A percentile compares a stretch with the other conserved stretches of the same genome.
These are phyloP conservation scores for Xerus inauris DNA, from an alignment of 2,113 vertebrate species.

Conservation along the genomic window DNA sequence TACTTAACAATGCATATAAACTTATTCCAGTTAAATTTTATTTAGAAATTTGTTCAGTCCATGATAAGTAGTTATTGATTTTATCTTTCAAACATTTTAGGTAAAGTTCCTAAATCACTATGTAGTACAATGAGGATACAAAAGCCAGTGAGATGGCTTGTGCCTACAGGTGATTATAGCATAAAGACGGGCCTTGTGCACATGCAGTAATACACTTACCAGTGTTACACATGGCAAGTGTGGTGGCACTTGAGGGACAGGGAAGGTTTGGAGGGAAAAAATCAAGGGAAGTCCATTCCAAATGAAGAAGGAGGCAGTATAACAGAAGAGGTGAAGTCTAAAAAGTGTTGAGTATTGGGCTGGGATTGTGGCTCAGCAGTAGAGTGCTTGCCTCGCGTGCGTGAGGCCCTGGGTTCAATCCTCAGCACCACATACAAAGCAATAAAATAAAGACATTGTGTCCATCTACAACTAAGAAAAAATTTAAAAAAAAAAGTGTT, in stretches of 20 bases:
- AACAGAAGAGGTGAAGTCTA: background rate
- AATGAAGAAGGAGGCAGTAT: background rate
- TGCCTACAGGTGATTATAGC: background rate
- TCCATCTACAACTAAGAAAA: too few relatives aligned
- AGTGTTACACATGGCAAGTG: too few relatives aligned
- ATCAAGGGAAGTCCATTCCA: background rate
- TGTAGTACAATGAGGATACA: rapidly evolving
- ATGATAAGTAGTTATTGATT: background rate
- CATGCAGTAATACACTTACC: background rate
- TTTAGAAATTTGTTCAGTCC: background rate
- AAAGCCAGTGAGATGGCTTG: background rate
- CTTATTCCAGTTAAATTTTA: background rate
- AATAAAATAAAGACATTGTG: too few relatives aligned
- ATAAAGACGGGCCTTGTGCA: background rate
- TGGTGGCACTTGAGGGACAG: background rate
- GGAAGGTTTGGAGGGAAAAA: background rate
- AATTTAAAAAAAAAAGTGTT: too few relatives aligned
- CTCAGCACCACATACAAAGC: too few relatives aligned
- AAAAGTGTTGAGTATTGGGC: background rate
- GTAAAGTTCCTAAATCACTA: background rate
- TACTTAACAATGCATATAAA: background rate
- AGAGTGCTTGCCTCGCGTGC: too few relatives aligned
- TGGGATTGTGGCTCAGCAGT: too few relatives aligned
- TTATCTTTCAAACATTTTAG: background rate
- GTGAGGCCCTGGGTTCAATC: too few relatives aligned